Evolutionary conservation across 2,797 vertebrate genomes (phyloP).

Genomic region (Coregonus sp.): DNA sequence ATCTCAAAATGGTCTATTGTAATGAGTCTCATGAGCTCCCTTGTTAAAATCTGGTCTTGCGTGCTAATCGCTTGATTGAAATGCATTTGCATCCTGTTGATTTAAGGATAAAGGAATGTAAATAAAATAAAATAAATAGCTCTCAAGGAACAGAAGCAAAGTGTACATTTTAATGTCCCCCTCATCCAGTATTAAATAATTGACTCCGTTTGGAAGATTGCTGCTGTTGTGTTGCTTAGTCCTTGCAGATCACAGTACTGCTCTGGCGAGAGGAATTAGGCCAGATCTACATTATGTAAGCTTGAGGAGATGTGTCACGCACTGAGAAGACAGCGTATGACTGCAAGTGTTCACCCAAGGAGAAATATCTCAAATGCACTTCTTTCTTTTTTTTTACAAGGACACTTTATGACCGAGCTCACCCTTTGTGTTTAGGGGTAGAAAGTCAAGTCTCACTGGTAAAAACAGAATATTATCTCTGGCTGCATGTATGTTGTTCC

Average conservation of each 20-base stretch:
- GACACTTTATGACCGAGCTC: background rate
- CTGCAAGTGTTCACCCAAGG: constrained; percentile 64
- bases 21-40: background rate
- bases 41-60: background rate
- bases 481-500: constrained; percentile 47
- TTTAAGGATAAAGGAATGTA: background rate
- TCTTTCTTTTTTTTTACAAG: too few species aligned
- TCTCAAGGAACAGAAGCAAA: background rate
- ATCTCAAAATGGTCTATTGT: background rate
- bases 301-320: constrained; percentile 75
- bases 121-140: too few species aligned
- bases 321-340: constrained; percentile 69
- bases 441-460: background rate
- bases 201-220: constrained; percentile 57
- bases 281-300: constrained; percentile 80
- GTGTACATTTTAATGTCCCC: constrained; percentile 33
- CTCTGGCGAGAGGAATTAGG: constrained; percentile 71
- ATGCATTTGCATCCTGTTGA: background rate
- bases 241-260: constrained; percentile 59
- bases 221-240: constrained; percentile 56
- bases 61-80: background rate
- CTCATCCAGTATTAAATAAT: constrained; percentile 39
- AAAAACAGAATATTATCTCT: constrained; percentile 43
- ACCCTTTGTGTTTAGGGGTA: background rate
- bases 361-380: constrained; percentile 50